A percentile compares a stretch with the other conserved stretches of the same genome.
Conservation (phyloP, 2,888 invertebrate genomes). For the Eupeodes luniger region DNA sequence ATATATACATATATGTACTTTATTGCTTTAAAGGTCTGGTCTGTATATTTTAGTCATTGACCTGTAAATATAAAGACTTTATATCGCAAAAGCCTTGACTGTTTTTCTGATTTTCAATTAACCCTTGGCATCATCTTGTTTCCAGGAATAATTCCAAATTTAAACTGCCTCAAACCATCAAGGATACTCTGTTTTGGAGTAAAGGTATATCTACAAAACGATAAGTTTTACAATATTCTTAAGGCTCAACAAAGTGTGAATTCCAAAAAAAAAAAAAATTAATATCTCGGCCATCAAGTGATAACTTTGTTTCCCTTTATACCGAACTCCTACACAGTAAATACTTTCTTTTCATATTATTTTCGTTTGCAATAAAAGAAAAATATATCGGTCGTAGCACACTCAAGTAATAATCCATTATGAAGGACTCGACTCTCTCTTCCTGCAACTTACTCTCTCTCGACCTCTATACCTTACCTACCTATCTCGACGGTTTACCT, state of each 20-base stretch:
- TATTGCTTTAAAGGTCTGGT: too few relatives aligned
- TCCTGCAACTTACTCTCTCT: neutral
- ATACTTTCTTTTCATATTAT: slow-evolving; percentile 1
- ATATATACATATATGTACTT: too few relatives aligned
- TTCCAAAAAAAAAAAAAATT: neutral
- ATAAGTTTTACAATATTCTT: slow-evolving; percentile 19
- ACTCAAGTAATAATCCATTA: slow-evolving; percentile 47
- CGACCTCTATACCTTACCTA: too few relatives aligned
- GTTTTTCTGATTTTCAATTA: slow-evolving; percentile 2
- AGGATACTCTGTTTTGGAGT: neutral
- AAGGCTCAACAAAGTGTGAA: neutral
- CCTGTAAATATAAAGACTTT: neutral
- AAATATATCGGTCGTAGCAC: neutral
- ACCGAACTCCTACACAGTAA: neutral
- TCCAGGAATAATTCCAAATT: neutral
- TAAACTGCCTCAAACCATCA: neutral
- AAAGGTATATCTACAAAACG: neutral
- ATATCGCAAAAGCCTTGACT: neutral
- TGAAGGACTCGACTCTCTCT: slow-evolving; percentile 3
- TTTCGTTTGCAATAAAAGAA: neutral
- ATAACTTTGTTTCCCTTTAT: slow-evolving; percentile 10
- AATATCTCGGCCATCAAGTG: slow-evolving; percentile 22
- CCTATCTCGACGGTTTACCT: too few relatives aligned
- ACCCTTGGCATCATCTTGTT: neutral
- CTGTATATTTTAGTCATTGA: neutral